Base-by-base conservation (phyloP, 1,140 invertebrate species). In the Aphidius gifuensis region DNA sequence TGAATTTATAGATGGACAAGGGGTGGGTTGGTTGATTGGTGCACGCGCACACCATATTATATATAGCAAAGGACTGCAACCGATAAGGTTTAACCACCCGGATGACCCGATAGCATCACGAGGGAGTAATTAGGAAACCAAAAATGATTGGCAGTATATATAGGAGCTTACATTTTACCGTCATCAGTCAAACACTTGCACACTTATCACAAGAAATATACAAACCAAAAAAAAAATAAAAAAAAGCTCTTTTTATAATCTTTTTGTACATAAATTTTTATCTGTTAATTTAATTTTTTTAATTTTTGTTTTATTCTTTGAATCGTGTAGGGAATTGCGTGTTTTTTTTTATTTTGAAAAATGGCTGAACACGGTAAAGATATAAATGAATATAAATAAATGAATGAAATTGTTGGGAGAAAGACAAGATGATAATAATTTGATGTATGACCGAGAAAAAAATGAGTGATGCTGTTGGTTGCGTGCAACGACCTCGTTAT, bases 21-120 rank as follows among this genome's bases (percentile, higher is more conserved):
- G 23, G 23, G 23, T 32, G 23, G 23, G 23, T 2, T 32, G 23
- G 23, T 32, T 2, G 0, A 4, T 32, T 32, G 23, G 4, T 32
- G 23, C 23, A 32, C 4, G 4, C 2, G 23, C 23, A 4, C 23
- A 32, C 1, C 23, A 32, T 32, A 32, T 32, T 2, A 32, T 32
- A 4, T 32, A 32, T 32, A 32, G 23, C 2, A 32, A 32, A 3
- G 4, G 4, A 32, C 49, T 60, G 53, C 64, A 62, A 38, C 49
- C 59, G 62, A 65, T 68, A 65, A 68, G 60, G 65, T 65, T 68
- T 72, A 72, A 70, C 65, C 61, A 70, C 58, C 66, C 64, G 66
- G 59, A 69, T 66, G 62, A 65, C 61, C 67, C 56, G 66, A 72
- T 70, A 65, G 66, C 57, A 70, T 72, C 66, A 60, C 64, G 32